Conservation (phyloP, 2,797 vertebrate genomes). For the Delichon dasypus region DNA sequence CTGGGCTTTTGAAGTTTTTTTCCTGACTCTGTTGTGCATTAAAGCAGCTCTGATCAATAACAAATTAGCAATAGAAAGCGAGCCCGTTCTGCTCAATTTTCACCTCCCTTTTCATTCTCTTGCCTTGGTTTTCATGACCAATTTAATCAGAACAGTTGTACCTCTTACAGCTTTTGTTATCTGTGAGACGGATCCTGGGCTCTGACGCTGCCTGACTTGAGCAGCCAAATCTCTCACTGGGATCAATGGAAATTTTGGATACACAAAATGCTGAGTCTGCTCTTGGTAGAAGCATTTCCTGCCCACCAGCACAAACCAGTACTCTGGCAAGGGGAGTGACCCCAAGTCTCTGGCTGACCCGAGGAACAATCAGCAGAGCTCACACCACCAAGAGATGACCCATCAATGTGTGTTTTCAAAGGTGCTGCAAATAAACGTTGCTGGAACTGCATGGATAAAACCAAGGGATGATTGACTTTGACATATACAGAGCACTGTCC, state of each 20-base stretch:
- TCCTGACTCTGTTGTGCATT: not conserved
- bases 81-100: not conserved
- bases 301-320: not conserved
- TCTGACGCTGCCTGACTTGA: not conserved
- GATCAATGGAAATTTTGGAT: not conserved
- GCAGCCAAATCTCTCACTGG: not conserved
- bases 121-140: not conserved
- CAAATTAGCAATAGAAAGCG: slow-evolving; percentile 6
- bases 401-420: not conserved
- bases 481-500: not conserved
- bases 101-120: not conserved
- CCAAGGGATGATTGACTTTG: not conserved
- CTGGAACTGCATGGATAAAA: not conserved
- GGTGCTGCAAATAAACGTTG: not conserved
- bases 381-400: not conserved
- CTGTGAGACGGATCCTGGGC: not conserved
- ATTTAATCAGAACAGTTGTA: not conserved
- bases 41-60: slow-evolving; percentile 16
- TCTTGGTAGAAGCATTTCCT: not conserved
- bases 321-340: not conserved
- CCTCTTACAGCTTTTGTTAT: not conserved
- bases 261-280: not conserved
- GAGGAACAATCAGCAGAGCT: not conserved
- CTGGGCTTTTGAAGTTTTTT: not conserved
- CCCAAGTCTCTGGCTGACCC: not conserved